These are phyloP conservation scores for Hydrotaea diabolus DNA, from an alignment of 2,888 invertebrate species.

Conservation along the genomic window DNA sequence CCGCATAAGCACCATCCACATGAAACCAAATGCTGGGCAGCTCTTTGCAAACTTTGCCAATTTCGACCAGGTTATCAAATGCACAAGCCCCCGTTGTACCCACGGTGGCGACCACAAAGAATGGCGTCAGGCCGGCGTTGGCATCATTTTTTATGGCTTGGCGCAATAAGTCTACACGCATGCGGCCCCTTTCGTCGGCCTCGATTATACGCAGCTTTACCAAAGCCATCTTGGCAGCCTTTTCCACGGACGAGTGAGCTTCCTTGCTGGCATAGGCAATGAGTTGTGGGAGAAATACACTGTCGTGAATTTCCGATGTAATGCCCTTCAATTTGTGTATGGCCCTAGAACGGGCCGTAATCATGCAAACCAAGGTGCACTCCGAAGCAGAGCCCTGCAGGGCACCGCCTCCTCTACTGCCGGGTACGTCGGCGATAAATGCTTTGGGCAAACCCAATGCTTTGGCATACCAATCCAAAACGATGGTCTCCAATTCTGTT, in stretches of 20 bases:
- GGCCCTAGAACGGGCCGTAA: conserved; percentile 88
- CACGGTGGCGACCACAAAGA: conserved; percentile 90
- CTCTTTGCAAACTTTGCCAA: conserved; percentile 86
- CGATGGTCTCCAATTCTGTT: conserved; percentile 92
- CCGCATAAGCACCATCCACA: conserved; percentile 94
- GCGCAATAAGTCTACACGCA: conserved; percentile 84
- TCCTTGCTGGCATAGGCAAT: conserved; percentile 89
- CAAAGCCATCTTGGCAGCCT: conserved; percentile 89
- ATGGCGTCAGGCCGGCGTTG: conserved; percentile 88
- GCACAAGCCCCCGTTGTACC: conserved; percentile 92
- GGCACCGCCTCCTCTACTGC: conserved; percentile 87
- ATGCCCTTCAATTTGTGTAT: conserved; percentile 85
- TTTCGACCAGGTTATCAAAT: conserved; percentile 90
- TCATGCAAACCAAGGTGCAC: conserved; percentile 88
- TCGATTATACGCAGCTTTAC: conserved; percentile 87
- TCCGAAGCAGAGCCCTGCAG: conserved; percentile 93
- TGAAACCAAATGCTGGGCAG: conserved; percentile 89
- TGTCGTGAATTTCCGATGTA: conserved; percentile 83
- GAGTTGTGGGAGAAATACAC: conserved; percentile 87
- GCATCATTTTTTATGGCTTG: conserved; percentile 87
- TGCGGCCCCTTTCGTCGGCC: conserved; percentile 85
- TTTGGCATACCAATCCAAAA: conserved; percentile 91
- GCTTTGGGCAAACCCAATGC: conserved; percentile 88
- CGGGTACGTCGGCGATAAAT: conserved; percentile 82
- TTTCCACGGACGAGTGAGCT: conserved; percentile 89